Conservation (phyloP, 2,113 vertebrate genomes). For the Sisor rabdophorus region DNA sequence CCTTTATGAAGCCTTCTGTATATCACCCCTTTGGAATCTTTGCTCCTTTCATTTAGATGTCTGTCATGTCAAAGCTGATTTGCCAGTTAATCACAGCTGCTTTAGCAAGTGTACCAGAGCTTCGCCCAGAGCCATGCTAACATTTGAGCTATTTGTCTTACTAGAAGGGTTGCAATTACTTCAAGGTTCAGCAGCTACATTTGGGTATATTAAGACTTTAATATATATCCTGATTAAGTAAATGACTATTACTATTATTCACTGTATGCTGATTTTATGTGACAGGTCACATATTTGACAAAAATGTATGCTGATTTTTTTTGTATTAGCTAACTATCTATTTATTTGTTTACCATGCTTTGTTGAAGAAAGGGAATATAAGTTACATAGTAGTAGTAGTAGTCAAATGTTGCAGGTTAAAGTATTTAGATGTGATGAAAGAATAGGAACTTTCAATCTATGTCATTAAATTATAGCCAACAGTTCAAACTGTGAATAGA, state of each 20-base stretch:
- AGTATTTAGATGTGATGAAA: background rate
- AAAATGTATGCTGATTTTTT: background rate
- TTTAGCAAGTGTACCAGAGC: background rate
- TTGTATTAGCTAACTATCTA: background rate
- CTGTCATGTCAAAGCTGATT: conserved; percentile 9
- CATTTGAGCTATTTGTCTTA: background rate
- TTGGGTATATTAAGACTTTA: background rate
- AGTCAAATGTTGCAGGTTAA: no score
- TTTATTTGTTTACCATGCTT: background rate
- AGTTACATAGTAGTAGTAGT: no score
- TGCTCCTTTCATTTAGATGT: background rate
- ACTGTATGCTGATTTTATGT: background rate
- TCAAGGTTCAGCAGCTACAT: background rate
- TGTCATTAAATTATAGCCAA: background rate
- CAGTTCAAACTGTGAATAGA: background rate
- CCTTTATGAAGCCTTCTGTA: background rate
- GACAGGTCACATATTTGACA: background rate
- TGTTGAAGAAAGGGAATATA: background rate
- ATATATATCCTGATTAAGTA: background rate
- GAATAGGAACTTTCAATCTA: background rate
- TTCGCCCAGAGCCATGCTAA: background rate
- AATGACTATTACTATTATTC: background rate
- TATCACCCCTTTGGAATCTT: background rate
- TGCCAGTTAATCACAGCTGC: background rate
- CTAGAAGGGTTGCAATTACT: background rate